Evolutionary conservation across 2,113 vertebrate genomes (phyloP).

Genomic region (Crocuta crocuta): DNA sequence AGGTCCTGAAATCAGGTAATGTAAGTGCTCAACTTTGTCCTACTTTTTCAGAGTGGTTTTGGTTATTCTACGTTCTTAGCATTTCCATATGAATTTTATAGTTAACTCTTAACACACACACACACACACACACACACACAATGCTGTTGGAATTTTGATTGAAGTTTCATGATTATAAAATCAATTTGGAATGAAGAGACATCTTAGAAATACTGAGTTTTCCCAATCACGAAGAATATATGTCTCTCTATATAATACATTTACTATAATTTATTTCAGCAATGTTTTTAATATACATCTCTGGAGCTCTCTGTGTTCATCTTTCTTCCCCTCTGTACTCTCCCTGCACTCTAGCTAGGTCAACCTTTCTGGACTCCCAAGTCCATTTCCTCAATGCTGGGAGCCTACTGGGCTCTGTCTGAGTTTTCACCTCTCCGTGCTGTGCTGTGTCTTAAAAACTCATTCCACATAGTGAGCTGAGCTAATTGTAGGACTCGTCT

Average conservation of each 20-base stretch:
- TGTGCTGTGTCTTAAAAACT: neutral
- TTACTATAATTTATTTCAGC: neutral
- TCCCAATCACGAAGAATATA: neutral
- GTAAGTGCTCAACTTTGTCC: neutral
- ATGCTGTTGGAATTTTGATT: neutral
- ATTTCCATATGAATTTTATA: slow-evolving; percentile 54
- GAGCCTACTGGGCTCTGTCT: neutral
- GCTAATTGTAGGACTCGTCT: neutral
- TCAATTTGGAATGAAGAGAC: slow-evolving; percentile 1
- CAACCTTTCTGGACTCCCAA: neutral
- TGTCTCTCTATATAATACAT: neutral
- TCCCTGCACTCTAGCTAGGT: neutral
- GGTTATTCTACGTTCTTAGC: slow-evolving; percentile 6
- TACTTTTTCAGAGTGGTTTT: slow-evolving; percentile 62
- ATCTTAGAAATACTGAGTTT: slow-evolving; percentile 24
- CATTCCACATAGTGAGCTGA: neutral
- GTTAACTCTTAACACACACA: neutral
- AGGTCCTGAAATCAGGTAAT: slow-evolving; percentile 5
- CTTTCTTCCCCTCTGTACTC: neutral
- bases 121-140: neutral
- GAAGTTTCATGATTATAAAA: slow-evolving; percentile 26
- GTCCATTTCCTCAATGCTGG: neutral
- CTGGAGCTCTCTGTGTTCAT: neutral
- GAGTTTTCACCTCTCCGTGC: neutral
- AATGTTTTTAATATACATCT: neutral